Percentiles rank a stretch among this genome's conserved stretches.
Conservation (phyloP, 2,888 invertebrate genomes). For the Macaria notata region DNA sequence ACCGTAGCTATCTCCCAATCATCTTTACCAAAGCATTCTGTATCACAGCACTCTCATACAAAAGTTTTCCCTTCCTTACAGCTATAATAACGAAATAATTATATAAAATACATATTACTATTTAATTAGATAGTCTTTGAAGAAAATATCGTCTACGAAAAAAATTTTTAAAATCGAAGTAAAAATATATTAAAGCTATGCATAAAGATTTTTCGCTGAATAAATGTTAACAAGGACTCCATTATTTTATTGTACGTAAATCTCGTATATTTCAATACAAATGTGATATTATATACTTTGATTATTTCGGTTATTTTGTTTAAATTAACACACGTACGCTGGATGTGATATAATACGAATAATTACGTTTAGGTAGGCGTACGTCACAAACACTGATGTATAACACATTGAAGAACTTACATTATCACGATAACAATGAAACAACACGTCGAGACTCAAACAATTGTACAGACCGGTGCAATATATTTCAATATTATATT, state of each 20-base stretch:
- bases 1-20: constrained; percentile 7
- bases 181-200: neutral
- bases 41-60: constrained; percentile 71
- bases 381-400: constrained; percentile 1
- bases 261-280: too few species aligned
- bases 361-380: neutral
- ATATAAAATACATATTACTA: constrained; percentile 20
- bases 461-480: constrained; percentile 5
- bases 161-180: neutral
- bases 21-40: constrained; percentile 52
- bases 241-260: too few species aligned
- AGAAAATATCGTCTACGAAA: neutral
- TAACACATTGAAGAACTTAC: constrained; percentile 1
- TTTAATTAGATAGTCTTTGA: constrained; percentile 1
- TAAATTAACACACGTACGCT: too few species aligned
- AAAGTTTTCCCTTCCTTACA: constrained; percentile 57
- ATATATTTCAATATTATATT: constrained; percentile 1
- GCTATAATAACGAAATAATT: constrained; percentile 56
- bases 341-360: too few species aligned
- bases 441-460: constrained; percentile 1
- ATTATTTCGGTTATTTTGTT: too few species aligned
- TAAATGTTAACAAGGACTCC: too few species aligned
- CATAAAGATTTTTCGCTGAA: too few species aligned
- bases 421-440: constrained; percentile 1
- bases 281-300: too few species aligned